These are phyloP conservation scores for Agrotis segetum DNA, from an alignment of 2,888 invertebrate species.

Conservation along the genomic window DNA sequence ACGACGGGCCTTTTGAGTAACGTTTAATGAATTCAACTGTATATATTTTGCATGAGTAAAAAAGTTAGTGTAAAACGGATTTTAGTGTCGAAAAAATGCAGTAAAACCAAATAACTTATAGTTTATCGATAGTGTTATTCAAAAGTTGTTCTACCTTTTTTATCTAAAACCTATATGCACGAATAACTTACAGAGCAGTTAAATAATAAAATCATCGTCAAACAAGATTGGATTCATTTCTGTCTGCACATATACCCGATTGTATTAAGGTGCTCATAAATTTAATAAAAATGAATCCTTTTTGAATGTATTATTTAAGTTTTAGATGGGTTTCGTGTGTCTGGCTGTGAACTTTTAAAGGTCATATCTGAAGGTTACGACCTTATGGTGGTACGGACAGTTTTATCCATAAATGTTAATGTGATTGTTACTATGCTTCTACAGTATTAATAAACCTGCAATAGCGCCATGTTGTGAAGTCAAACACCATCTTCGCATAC, in stretches of 20 bases:
- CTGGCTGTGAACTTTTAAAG: constrained; percentile 30
- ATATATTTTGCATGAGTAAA: too few relatives aligned
- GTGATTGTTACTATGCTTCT: neutral
- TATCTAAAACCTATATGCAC: neutral
- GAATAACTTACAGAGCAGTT: neutral
- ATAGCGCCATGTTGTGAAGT: too few relatives aligned
- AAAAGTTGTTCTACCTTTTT: neutral
- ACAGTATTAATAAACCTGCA: too few relatives aligned
- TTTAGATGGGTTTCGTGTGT: constrained; percentile 33
- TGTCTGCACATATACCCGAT: constrained; percentile 1
- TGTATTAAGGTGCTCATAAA: constrained; percentile 25
- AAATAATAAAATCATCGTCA: neutral
- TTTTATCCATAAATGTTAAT: constrained; percentile 19
- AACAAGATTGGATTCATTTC: constrained; percentile 5
- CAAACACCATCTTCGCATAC: too few relatives aligned
- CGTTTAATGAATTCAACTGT: too few relatives aligned
- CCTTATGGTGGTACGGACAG: neutral
- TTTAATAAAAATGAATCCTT: constrained; percentile 36
- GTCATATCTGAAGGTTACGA: constrained; percentile 12
- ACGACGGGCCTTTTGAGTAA: too few relatives aligned
- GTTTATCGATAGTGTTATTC: neutral
- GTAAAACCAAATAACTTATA: neutral
- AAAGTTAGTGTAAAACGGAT: too few relatives aligned
- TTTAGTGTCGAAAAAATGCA: neutral
- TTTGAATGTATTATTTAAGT: constrained; percentile 32